Percentiles rank a stretch among this genome's conserved stretches.
Evolutionary conservation across 2,888 invertebrate genomes (phyloP).

Genomic region (Germaria angustata): DNA sequence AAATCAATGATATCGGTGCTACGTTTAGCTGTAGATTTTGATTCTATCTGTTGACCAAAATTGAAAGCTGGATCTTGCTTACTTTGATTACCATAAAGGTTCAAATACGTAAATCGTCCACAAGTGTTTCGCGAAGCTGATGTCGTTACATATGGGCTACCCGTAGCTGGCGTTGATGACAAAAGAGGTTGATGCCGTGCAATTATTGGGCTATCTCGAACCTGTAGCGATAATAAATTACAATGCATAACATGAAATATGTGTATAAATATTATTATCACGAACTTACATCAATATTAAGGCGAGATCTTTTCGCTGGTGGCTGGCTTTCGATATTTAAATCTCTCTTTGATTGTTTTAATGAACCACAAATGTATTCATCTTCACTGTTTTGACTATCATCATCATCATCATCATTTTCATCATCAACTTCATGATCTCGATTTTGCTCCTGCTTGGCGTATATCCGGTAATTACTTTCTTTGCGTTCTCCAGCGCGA

Average conservation of each 20-base stretch:
- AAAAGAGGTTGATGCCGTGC: slow-evolving; percentile 65
- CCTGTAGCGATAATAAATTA: slow-evolving; percentile 1
- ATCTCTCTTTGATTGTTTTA: slow-evolving; percentile 37
- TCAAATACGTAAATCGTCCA: slow-evolving; percentile 68
- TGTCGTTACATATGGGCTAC: slow-evolving; percentile 42
- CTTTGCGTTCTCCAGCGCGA: slow-evolving; percentile 39
- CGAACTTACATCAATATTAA: slow-evolving; percentile 67
- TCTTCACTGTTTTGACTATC: slow-evolving; percentile 72
- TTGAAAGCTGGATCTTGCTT: slow-evolving; percentile 74
- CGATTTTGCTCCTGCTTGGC: slow-evolving; percentile 34
- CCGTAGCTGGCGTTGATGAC: slow-evolving; percentile 68
- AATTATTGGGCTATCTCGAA: slow-evolving; percentile 66
- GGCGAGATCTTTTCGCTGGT: slow-evolving; percentile 67
- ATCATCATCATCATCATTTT: slow-evolving; percentile 65
- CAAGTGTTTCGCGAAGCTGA: slow-evolving; percentile 54
- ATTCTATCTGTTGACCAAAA: slow-evolving; percentile 64
- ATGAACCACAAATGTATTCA: slow-evolving; percentile 40
- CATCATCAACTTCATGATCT: slow-evolving; percentile 28
- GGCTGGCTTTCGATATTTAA: slow-evolving; percentile 63
- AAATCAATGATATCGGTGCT: slow-evolving; percentile 73
- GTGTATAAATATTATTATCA: neutral
- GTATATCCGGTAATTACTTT: slow-evolving; percentile 64
- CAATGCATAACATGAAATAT: neutral
- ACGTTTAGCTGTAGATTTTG: slow-evolving; percentile 63
- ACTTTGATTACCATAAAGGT: slow-evolving; percentile 71